Evolutionary conservation across 2,888 invertebrate genomes (phyloP), one percentile per base, ranked within the genome.

Genomic region (Empis stercorea): DNA sequence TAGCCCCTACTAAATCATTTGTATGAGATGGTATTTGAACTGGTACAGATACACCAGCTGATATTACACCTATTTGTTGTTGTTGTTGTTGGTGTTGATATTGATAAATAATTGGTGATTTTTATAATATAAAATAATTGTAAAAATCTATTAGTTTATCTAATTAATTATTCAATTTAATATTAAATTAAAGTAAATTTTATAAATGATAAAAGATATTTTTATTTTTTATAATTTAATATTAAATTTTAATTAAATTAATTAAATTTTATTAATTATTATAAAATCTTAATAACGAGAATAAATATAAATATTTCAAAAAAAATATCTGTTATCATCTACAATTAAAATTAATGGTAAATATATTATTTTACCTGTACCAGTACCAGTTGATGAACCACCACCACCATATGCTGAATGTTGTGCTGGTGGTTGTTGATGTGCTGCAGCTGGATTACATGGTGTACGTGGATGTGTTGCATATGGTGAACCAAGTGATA

Each of bases 41-140:
- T 14, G 94, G 94, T 23, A 95, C 94, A 7, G 93, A 93, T 44
- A 95, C 91, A 16, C 94, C 94, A 2, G 94, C 89, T 42, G 93
- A 93, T 40, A 40, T 40, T 14, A 40, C 40, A 14, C 40, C 40
- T 40, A 4, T 15, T n/a, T 37, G 4, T 23, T 23, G 23, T 7
- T 11, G 15, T n/a, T 37, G 14, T 37, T 37, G 14, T 37, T 37
- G 37, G 7, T 27, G 7, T 27, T 16, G 16, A 37, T 37, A 4
- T 38, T 10, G 10, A 17, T 17, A 10, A 17, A 17, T 14, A 36
- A n/a, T n/a, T n/a, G 14, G 10, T 38, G 17, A 17, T 38, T 17
- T 38, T 38, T 38, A 37, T 27, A 40, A 27, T 27, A 27, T 27
- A 9, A 27, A 27, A 27, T 27, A 27, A 27, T 27, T 27, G 23